Conservation (phyloP, 2,888 invertebrate genomes). For the Anaspis maculata region DNA sequence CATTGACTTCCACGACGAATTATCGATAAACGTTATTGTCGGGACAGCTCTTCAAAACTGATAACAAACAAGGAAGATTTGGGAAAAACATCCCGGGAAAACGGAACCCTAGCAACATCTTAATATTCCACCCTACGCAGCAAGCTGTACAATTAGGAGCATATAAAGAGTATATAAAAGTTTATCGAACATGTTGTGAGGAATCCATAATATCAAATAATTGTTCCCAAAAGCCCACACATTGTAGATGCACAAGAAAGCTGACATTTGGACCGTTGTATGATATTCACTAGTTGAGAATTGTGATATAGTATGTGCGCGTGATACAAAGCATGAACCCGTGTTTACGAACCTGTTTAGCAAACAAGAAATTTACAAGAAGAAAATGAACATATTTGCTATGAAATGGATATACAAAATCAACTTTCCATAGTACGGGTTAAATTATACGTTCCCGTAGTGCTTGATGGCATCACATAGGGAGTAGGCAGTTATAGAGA, state of each 20-base stretch:
- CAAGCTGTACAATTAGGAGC: no score
- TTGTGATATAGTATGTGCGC: no score
- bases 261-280: conserved; percentile 12
- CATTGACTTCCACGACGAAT: no score
- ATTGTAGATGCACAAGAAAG: conserved; percentile 5
- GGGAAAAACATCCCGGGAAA: not conserved
- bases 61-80: not conserved
- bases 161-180: no score
- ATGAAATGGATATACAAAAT: no score
- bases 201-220: conserved; percentile 5
- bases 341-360: conserved; percentile 17
- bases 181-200: conserved; percentile 7
- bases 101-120: not conserved
- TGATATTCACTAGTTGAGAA: no score
- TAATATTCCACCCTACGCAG: not conserved
- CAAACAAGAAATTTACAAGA: not conserved
- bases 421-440: no score
- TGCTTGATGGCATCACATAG: no score
- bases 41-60: conserved; percentile 4
- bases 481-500: no score
- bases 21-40: conserved; percentile 7
- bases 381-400: not conserved
- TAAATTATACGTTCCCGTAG: no score
- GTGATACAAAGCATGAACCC: conserved; percentile 18
- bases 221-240: conserved; percentile 8